phyloP scores from a whole-genome alignment of 2,888 invertebrate species.

The Drosophila aldrichi region DNA sequence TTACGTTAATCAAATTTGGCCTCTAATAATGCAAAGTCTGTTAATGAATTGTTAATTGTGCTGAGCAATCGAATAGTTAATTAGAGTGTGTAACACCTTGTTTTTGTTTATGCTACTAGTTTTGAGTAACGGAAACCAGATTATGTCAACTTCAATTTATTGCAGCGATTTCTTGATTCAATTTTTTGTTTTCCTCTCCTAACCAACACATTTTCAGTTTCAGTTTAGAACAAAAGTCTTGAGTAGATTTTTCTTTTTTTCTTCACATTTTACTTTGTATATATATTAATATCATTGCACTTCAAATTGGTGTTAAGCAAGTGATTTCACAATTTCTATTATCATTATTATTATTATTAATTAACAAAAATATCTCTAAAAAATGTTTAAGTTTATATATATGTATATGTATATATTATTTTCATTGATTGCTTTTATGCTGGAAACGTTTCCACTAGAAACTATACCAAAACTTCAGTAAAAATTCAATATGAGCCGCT shows the following conservation, averaged over 20 bases:
- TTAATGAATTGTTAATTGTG: conserved; percentile 11
- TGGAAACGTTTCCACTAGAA: conserved; percentile 1
- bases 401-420: not conserved
- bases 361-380: conserved; percentile 6
- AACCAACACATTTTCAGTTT: conserved; percentile 1
- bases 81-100: not conserved
- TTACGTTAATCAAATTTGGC: not conserved
- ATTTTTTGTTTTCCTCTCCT: not conserved
- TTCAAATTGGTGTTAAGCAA: conserved; percentile 19
- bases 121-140: conserved; percentile 39
- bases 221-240: conserved; percentile 15
- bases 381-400: not conserved
- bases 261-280: no score
- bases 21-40: no score
- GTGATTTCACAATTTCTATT: conserved; percentile 5
- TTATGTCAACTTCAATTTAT: conserved; percentile 14
- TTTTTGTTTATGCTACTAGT: conserved; percentile 1
- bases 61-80: conserved; percentile 16
- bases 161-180: conserved; percentile 21
- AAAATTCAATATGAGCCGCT: conserved; percentile 7
- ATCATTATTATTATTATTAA: no score
- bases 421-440: conserved; percentile 3
- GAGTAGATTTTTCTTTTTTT: not conserved
- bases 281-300: conserved; percentile 6
- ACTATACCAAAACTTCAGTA: conserved; percentile 14